Percentiles rank a stretch among this genome's conserved stretches.
phyloP scores from a whole-genome alignment of 2,888 invertebrate species.

The Pachymerium ferrugineum region DNA sequence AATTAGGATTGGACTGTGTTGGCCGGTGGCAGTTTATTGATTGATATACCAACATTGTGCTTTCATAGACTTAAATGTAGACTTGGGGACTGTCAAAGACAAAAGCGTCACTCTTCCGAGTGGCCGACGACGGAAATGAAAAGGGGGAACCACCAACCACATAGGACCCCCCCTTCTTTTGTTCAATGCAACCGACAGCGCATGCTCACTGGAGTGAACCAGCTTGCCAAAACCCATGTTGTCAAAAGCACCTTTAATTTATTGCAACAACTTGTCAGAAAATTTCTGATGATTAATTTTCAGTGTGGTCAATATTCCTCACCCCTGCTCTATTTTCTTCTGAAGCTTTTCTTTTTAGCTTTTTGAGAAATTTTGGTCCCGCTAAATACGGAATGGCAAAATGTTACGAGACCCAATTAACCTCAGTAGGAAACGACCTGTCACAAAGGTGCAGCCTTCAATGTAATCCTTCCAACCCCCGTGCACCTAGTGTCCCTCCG shows the following conservation, averaged over 20 bases:
- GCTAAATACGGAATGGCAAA: constrained; percentile 9
- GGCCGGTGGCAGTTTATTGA: constrained; percentile 9
- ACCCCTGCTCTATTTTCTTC: not conserved
- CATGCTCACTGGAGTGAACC: not conserved
- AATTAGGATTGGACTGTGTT: not conserved
- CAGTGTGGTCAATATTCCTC: not conserved
- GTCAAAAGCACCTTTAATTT: no score
- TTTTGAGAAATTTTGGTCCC: no score
- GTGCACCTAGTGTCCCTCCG: not conserved
- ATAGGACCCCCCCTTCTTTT: not conserved
- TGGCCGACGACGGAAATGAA: constrained; percentile 23
- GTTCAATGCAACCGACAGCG: not conserved
- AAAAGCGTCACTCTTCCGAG: constrained; percentile 21
- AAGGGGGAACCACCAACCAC: constrained; percentile 1
- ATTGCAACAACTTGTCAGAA: constrained; percentile 24
- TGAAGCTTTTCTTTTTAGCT: no score
- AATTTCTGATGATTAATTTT: constrained; percentile 12
- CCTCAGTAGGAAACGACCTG: constrained; percentile 19
- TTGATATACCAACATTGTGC: constrained; percentile 15
- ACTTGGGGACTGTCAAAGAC: constrained; percentile 27
- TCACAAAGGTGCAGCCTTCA: constrained; percentile 17
- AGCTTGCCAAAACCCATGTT: constrained; percentile 14
- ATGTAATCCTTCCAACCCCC: constrained; percentile 15
- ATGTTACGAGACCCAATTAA: constrained; percentile 23
- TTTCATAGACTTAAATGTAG: constrained; percentile 17